These are phyloP conservation scores for Holotrichia oblita DNA, from an alignment of 1,140 invertebrate genomes.

Conservation along the genomic window DNA sequence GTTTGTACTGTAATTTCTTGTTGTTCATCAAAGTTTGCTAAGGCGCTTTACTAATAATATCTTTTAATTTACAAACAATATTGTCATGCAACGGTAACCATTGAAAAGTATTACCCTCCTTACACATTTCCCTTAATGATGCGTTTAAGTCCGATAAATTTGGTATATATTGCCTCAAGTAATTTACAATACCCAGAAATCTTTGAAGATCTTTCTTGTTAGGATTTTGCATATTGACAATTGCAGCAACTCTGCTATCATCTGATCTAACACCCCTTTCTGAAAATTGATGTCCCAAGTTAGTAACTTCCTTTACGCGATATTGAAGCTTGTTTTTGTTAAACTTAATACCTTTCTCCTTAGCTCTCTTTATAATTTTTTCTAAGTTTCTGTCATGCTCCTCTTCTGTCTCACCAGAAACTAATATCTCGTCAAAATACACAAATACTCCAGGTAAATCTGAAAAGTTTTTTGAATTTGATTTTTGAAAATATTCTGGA, in stretches of 20 bases:
- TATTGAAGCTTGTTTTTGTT: conserved; percentile 52
- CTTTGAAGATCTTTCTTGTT: too few species aligned
- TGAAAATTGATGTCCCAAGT: neutral
- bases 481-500: conserved; percentile 41
- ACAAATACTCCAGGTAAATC: conserved; percentile 48
- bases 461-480: conserved; percentile 46
- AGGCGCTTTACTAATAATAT: too few species aligned
- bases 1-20: too few species aligned
- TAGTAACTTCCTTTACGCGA: neutral
- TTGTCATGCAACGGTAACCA: conserved; percentile 46
- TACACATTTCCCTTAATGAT: conserved; percentile 48
- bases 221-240: too few species aligned
- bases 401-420: conserved; percentile 45
- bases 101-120: conserved; percentile 44
- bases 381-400: conserved; percentile 54
- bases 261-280: neutral
- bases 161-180: conserved; percentile 40
- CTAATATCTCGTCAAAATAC: conserved; percentile 54
- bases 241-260: too few species aligned
- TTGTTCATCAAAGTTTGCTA: too few species aligned
- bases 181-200: too few species aligned
- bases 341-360: conserved; percentile 48
- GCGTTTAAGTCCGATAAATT: conserved; percentile 19
- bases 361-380: conserved; percentile 50
- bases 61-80: too few species aligned